Evolutionary conservation across 2,888 invertebrate species (phyloP).

Genomic region (Hyppa rectilinea): DNA sequence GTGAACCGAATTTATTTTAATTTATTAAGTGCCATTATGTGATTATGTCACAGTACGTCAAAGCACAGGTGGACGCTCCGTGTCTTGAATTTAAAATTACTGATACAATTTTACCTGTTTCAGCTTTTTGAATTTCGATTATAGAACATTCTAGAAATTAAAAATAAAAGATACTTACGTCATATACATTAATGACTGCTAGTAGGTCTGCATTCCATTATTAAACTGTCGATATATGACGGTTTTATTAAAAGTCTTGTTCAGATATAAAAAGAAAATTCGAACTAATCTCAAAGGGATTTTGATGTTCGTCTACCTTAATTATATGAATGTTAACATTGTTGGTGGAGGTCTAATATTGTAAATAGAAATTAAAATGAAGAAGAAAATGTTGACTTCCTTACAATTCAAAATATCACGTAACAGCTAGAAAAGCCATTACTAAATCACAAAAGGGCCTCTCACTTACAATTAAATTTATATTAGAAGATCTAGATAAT

Average conservation of each 20-base stretch:
- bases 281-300: not conserved
- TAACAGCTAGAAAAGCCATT: not conserved
- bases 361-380: not conserved
- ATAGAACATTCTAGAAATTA: constrained; percentile 14
- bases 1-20: not conserved
- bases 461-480: constrained; percentile 10
- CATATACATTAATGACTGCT: not conserved
- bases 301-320: not conserved
- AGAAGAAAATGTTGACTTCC: not conserved
- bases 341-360: not conserved
- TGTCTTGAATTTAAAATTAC: not conserved
- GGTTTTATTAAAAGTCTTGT: not conserved
- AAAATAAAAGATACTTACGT: not conserved
- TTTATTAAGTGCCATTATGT: not conserved
- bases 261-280: not conserved
- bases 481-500: constrained; percentile 40
- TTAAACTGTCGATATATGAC: not conserved
- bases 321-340: not conserved
- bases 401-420: not conserved
- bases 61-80: not conserved
- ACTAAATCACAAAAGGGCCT: constrained; percentile 12
- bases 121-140: not conserved
- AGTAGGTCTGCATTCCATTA: not conserved
- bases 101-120: not conserved
- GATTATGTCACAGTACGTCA: not conserved